Evolutionary conservation across 2,113 vertebrate genomes (phyloP).

Genomic region (Apteryx mantelli): DNA sequence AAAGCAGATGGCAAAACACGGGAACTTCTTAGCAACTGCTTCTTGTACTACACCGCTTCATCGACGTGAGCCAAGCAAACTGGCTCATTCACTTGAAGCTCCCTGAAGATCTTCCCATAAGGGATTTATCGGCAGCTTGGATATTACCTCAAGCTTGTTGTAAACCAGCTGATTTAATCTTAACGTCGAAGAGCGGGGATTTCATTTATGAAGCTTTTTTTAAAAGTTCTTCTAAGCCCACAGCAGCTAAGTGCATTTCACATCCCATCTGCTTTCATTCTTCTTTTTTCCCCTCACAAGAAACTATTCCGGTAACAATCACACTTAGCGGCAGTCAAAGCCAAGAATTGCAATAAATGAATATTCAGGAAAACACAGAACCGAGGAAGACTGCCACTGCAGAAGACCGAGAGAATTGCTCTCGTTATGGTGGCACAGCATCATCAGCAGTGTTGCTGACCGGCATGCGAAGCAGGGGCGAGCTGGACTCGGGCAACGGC

Average conservation of each 20-base stretch:
- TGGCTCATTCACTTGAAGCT: conserved; percentile 13
- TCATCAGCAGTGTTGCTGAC: background rate
- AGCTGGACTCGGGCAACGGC: background rate
- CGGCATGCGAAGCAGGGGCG: background rate
- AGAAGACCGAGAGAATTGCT: background rate
- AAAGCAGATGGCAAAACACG: conserved; percentile 44
- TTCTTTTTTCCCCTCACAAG: conserved; percentile 9
- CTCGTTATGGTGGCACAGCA: background rate
- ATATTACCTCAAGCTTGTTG: conserved; percentile 17
- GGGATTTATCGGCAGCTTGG: conserved; percentile 38
- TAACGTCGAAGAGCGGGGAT: background rate
- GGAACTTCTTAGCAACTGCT: background rate
- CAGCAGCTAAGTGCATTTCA: conserved; percentile 27
- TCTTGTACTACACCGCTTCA: background rate
- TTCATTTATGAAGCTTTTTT: conserved; percentile 20
- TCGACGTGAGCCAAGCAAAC: background rate
- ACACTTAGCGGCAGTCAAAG: background rate
- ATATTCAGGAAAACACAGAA: background rate
- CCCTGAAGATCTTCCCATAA: conserved; percentile 20
- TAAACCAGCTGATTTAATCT: conserved; percentile 51
- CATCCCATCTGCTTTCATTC: conserved; percentile 46
- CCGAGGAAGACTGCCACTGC: background rate
- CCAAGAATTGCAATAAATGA: background rate
- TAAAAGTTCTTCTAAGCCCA: background rate
- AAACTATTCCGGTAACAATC: conserved; percentile 40